Conservation (phyloP, 2,888 invertebrate species). For the Macaria notata region DNA sequence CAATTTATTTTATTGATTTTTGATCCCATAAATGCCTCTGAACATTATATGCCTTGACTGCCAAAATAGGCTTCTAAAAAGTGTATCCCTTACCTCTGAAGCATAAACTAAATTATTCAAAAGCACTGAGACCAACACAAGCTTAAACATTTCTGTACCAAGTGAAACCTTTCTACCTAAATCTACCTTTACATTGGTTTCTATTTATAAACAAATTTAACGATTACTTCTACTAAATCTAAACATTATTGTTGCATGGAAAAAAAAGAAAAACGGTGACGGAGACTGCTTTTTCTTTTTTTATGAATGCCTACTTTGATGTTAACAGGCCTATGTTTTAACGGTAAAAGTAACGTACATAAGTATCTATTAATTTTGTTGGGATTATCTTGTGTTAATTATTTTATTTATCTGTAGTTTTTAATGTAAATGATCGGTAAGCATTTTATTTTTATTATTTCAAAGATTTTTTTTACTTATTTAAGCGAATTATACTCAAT, state of each 20-base stretch:
- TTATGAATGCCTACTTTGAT: slow-evolving; percentile 1
- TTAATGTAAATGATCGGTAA: too few relatives aligned
- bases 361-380: too few relatives aligned
- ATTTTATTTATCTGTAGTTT: too few relatives aligned
- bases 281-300: slow-evolving; percentile 7
- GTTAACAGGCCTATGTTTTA: slow-evolving; percentile 1
- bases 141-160: slow-evolving; percentile 12
- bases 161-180: slow-evolving; percentile 8
- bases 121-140: slow-evolving; percentile 9
- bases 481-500: too few relatives aligned
- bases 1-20: too few relatives aligned
- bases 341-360: too few relatives aligned
- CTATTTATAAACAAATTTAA: slow-evolving; percentile 18
- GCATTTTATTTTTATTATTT: too few relatives aligned
- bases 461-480: too few relatives aligned
- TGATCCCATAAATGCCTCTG: too few relatives aligned
- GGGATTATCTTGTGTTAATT: too few relatives aligned
- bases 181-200: slow-evolving; percentile 3
- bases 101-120: slow-evolving; percentile 7
- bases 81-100: slow-evolving; percentile 10
- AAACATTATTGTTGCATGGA: slow-evolving; percentile 23
- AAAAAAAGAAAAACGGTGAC: slow-evolving; percentile 5
- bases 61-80: neutral
- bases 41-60: too few relatives aligned
- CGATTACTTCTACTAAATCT: slow-evolving; percentile 2